Base-by-base conservation (phyloP, 1,140 invertebrate genomes). In the Heliconius hermathena region DNA sequence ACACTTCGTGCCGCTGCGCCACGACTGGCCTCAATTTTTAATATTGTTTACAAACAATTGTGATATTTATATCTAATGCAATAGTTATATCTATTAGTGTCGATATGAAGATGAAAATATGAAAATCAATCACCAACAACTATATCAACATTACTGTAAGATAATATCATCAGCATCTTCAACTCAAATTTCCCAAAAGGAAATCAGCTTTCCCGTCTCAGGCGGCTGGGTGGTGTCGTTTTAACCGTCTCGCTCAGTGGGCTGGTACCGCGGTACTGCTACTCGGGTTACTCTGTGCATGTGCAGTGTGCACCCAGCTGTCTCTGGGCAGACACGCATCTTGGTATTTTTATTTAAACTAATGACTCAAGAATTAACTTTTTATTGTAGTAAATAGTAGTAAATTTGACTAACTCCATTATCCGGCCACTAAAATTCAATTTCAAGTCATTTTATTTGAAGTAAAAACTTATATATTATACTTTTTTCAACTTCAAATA, bases 141-240 rank as follows among this genome's bases (percentile, higher is more conserved):
- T 22, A 22, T 22, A n/a, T 57, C n/a, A 57, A 57, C 54, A 57
- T 22, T 8, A 66, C 1, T 66, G 60, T 66, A 66, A 66, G 26
- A 33, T 74, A 73, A 76, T 57, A 73, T 29, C 46, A 73, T 76
- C 71, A 71, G 52, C 16, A 73, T 70, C 54, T 36, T 49, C 38
- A 78, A 82, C 78, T 80, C 74, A 76, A 80, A 81, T 88, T 85
- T 84, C 85, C 80, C 82, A 73, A 85, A 87, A 90, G 89, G 87
- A 90, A 90, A 88, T 91, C 86, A 81, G 87, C 88, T 90, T 90
- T 90, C 87, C 79, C 73, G 84, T 85, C 80, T 82, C 82, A 75
- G 78, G 83, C 82, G 79, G 82, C 71, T 78, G 84, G 20, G 78
- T 72, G 82, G 88, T 91, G 80, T 91, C 46, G 38, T 91, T 91